Base-by-base conservation (phyloP, 1,140 invertebrate species). In the Carposina sasakii region DNA sequence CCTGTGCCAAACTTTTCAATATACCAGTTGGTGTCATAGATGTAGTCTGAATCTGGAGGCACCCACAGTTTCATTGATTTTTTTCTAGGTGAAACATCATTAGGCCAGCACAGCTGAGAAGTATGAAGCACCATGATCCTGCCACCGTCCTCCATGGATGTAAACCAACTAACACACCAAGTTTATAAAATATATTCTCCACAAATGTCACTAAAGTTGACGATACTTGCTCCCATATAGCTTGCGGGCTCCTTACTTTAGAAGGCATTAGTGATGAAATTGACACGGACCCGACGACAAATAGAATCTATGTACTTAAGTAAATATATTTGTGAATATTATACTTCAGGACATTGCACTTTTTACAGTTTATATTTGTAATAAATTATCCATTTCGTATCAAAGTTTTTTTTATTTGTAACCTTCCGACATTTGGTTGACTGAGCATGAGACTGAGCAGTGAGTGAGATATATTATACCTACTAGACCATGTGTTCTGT, bases 51-150 rank as follows among this genome's bases (percentile, higher is more conserved):
- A 47, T 92, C 78, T 40, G 81, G 77, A 13, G 88, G 88, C 5
- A 93, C 89, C 92, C 92, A 94, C 46, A 94, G 71, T 67, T 91
- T 91, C 49, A 93, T 75, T 1, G 92, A 72, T 92, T 90, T 59
- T 87, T 88, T 75, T 89, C 88, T 63, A 89, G 85, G 51, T 86
- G 82, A 76, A 91, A 91, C 51, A 73, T 76, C 9, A 90, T 61
- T 17, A 90, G 71, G 24, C 90, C 90, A 48, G 88, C 60, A 48
- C 76, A 72, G 57, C 87, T 87, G 3, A 88, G 15, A 0, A 81
- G 47, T 3, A 89, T 85, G 45, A 89, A 68, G 2, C 71, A 46
- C 62, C 88, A 81, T 63, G 87, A 87, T 50, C 85, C 23, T 33
- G 68, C 15, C 8, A 91, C 89, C 45, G 86, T 88, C 21, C 63